Evolutionary conservation across 30 jellyfish, hydroid and myxozoan species (phyloP).

Genomic region (Aurelia coerulea): DNA sequence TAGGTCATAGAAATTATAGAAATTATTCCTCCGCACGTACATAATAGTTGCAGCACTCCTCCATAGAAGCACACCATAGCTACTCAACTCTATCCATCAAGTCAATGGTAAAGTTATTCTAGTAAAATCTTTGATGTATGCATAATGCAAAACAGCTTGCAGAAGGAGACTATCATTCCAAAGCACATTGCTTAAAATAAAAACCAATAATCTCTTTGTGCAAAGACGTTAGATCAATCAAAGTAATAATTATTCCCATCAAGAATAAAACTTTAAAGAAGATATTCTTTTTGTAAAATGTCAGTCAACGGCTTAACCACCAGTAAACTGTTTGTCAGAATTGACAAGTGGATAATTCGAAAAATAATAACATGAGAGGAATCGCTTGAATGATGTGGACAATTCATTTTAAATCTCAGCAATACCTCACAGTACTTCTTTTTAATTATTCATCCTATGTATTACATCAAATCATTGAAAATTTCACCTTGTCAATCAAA

Average conservation of each 20-base stretch:
- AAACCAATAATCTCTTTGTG: slow-evolving; percentile 32
- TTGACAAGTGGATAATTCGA: slow-evolving; percentile 45
- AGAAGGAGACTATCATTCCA: not conserved
- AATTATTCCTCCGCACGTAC: too few relatives aligned
- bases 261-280: slow-evolving; percentile 23
- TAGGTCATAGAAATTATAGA: too few relatives aligned
- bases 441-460: slow-evolving; percentile 22
- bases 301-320: slow-evolving; percentile 21
- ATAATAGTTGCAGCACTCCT: too few relatives aligned
- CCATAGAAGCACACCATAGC: too few relatives aligned
- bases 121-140: not conserved
- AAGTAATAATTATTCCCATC: slow-evolving; percentile 37
- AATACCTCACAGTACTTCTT: slow-evolving; percentile 9
- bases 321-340: slow-evolving; percentile 12
- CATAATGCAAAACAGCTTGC: slow-evolving; percentile 13
- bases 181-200: not conserved
- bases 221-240: slow-evolving; percentile 38
- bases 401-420: slow-evolving; percentile 22
- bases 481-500: too few relatives aligned
- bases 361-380: slow-evolving; percentile 22
- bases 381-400: slow-evolving; percentile 30
- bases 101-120: too few relatives aligned
- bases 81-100: too few relatives aligned
- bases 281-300: slow-evolving; percentile 56
- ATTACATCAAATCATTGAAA: not conserved